These are phyloP conservation scores for Zingel zingel DNA, from an alignment of 2,113 vertebrate genomes.

Conservation along the genomic window DNA sequence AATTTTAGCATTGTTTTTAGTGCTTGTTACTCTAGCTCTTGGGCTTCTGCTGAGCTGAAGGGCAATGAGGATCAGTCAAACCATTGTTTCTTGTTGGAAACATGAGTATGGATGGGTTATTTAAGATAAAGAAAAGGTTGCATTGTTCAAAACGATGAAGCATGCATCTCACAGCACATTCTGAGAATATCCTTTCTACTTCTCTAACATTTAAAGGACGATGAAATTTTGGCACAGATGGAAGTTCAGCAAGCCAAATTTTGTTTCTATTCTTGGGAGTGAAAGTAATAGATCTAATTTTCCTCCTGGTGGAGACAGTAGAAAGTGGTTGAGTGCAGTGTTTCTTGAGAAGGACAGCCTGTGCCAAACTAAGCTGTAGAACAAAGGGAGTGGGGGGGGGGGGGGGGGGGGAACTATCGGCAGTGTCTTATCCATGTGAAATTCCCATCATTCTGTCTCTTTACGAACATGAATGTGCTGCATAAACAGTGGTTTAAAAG, in stretches of 20 bases:
- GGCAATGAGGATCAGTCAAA: background rate
- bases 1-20: background rate
- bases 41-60: background rate
- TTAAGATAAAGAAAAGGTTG: background rate
- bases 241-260: constrained; percentile 32
- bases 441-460: constrained; percentile 70
- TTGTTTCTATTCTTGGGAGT: constrained; percentile 53
- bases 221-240: constrained; percentile 28
- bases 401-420: background rate
- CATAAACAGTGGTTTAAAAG: constrained; percentile 63
- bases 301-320: constrained; percentile 64
- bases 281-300: constrained; percentile 68
- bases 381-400: constrained; percentile 38
- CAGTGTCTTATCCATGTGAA: constrained; percentile 71
- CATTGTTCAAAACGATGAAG: background rate
- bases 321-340: constrained; percentile 52
- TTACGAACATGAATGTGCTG: constrained; percentile 34
- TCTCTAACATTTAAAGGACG: constrained; percentile 45
- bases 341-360: constrained; percentile 52
- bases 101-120: background rate
- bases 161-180: background rate
- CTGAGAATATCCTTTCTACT: constrained; percentile 13
- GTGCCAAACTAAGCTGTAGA: constrained; percentile 71
- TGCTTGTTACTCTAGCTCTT: background rate
- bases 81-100: background rate